phyloP scores from a whole-genome alignment of 2,113 vertebrate species.

The Chiloscyllium plagiosum region DNA sequence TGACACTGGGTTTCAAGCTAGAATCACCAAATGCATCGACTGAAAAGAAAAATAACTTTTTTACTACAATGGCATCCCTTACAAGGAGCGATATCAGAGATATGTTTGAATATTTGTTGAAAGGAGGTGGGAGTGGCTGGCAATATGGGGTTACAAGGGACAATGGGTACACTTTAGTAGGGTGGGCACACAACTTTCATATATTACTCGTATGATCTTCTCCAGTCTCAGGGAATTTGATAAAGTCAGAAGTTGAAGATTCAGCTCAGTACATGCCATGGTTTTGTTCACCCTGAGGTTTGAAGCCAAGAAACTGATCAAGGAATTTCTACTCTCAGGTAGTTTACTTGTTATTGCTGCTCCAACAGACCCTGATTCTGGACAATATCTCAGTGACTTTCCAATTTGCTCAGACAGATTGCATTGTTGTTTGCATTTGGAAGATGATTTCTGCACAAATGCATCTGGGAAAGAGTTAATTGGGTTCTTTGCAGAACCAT shows the following conservation, averaged over 20 bases:
- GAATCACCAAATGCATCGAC: background rate
- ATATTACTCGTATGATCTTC: background rate
- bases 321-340: background rate
- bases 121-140: background rate
- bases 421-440: background rate
- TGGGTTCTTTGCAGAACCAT: background rate
- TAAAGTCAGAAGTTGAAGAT: background rate
- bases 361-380: background rate
- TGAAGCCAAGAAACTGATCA: background rate
- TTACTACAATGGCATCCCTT: background rate
- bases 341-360: background rate
- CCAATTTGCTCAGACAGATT: background rate
- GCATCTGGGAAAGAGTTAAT: slow-evolving; percentile 35
- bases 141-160: background rate
- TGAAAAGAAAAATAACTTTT: background rate
- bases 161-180: background rate
- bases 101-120: background rate
- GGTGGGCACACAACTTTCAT: background rate
- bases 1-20: background rate
- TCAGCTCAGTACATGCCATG: background rate
- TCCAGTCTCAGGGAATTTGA: background rate
- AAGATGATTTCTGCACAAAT: background rate
- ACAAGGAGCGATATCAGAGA: background rate
- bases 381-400: background rate
- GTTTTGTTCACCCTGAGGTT: background rate